Conservation (phyloP, 2,797 vertebrate species). For the Cossypha polioptera region DNA sequence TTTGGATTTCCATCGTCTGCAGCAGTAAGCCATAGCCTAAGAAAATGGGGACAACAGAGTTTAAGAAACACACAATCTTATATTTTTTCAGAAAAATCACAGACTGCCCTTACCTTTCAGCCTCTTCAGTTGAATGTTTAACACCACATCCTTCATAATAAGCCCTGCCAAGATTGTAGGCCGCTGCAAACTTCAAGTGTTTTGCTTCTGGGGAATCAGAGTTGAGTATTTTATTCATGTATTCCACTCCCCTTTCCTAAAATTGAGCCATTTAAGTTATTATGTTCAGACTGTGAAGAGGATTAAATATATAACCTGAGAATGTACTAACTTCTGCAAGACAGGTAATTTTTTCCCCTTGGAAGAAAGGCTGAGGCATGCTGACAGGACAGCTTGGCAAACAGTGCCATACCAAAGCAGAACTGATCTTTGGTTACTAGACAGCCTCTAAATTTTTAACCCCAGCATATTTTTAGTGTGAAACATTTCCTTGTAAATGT, state of each 20-base stretch:
- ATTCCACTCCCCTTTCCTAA: slow-evolving; percentile 78
- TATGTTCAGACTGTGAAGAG: not conserved
- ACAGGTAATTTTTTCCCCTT: not conserved
- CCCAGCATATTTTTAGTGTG: not conserved
- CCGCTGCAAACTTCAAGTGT: slow-evolving; percentile 77
- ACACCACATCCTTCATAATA: slow-evolving; percentile 80
- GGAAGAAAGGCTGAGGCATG: not conserved
- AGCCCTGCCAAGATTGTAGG: slow-evolving; percentile 81
- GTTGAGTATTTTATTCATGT: slow-evolving; percentile 77
- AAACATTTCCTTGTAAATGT: not conserved
- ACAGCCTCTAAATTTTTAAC: not conserved
- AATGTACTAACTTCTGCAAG: not conserved
- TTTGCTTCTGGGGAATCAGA: slow-evolving; percentile 67
- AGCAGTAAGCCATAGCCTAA: slow-evolving; percentile 81
- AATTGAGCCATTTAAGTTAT: not conserved
- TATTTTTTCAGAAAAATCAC: not conserved
- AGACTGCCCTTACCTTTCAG: slow-evolving; percentile 76
- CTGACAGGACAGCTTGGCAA: not conserved
- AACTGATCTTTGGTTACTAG: not conserved
- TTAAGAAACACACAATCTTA: not conserved
- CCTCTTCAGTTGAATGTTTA: slow-evolving; percentile 69
- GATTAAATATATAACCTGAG: not conserved
- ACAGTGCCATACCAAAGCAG: not conserved
- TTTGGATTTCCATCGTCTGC: slow-evolving; percentile 81
- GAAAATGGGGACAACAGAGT: not conserved